Evolutionary conservation across 2,888 invertebrate species (phyloP), one percentile per base, ranked within the genome.

Genomic region (Mylabris sibirica): DNA sequence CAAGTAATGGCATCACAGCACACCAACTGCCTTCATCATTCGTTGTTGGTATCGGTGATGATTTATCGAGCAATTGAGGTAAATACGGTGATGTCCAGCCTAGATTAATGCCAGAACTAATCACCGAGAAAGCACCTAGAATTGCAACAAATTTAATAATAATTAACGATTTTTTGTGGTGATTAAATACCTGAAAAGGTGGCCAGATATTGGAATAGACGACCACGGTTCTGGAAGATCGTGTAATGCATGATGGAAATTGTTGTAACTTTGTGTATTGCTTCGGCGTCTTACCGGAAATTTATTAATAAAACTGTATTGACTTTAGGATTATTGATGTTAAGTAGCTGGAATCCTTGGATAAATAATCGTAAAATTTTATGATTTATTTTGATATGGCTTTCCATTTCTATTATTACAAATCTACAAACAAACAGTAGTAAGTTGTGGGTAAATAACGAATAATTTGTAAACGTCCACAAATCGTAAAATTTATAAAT

Each of bases 1-100:
- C 91, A 59, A 91, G 83, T 71, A 91, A 87, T 82, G 90, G 90
- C 77, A 91, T 87, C 57, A 90, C 90, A 0, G 89, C 89, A 80
- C 89, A 89, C 89, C 89, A 89, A 77, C 89, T 89, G 72, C 87
- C 87, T 76, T 89, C 84, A 72, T 86, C 87, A 24, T 80, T 71
- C 9, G 87, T 84, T 60, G 88, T 87, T 57, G 85, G 86, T 77
- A 89, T 88, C 12, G 83, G 79, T 66, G 88, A 87, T 38, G 86
- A 81, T 24, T 80, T 67, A 57, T 86, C 84, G 68, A 84, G 80
- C 14, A 89, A 85, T 77, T 85, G 83, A 17, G 87, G 85, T 49
- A 89, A 78, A 65, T 89, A 89, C 11, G 89, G 89, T 41, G 89
- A 89, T 3, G 89, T 88, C 89, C 89, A 89, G 65, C 89, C 89